A percentile compares a stretch with the other conserved stretches of the same genome.
phyloP scores from a whole-genome alignment of 1,140 invertebrate genomes.

The Zaprionus ornatus region DNA sequence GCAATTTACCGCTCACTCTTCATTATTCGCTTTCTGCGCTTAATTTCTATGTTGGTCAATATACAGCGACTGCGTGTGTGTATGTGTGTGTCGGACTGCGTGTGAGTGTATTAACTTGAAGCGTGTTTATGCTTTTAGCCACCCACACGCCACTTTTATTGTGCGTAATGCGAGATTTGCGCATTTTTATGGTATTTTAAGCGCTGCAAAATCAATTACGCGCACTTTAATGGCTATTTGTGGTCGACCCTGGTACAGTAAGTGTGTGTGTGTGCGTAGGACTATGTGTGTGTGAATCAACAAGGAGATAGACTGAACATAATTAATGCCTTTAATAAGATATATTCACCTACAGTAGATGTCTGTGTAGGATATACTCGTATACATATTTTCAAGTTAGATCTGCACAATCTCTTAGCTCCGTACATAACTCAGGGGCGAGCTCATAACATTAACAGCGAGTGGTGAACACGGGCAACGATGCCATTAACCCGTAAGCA shows the following conservation, averaged over 20 bases:
- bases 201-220: conserved; percentile 66
- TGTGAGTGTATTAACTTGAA: conserved; percentile 40
- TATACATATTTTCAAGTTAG: background rate
- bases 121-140: conserved; percentile 36
- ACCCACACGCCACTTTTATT: conserved; percentile 42
- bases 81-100: background rate
- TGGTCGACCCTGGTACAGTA: conserved; percentile 14
- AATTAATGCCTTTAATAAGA: conserved; percentile 1
- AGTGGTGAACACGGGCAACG: conserved; percentile 42
- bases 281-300: background rate
- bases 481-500: conserved; percentile 57
- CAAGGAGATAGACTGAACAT: background rate
- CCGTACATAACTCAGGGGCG: conserved; percentile 15
- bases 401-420: background rate
- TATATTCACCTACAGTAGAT: background rate
- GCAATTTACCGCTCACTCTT: conserved; percentile 31
- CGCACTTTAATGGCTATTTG: conserved; percentile 56
- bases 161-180: conserved; percentile 59
- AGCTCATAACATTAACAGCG: conserved; percentile 22
- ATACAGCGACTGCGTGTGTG: conserved; percentile 8
- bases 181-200: conserved; percentile 68
- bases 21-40: conserved; percentile 58
- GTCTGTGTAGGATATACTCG: background rate
- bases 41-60: conserved; percentile 43
- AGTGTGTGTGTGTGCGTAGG: background rate